Base-by-base conservation (phyloP, 2,113 vertebrate genomes). In the Cercocebus atys region DNA sequence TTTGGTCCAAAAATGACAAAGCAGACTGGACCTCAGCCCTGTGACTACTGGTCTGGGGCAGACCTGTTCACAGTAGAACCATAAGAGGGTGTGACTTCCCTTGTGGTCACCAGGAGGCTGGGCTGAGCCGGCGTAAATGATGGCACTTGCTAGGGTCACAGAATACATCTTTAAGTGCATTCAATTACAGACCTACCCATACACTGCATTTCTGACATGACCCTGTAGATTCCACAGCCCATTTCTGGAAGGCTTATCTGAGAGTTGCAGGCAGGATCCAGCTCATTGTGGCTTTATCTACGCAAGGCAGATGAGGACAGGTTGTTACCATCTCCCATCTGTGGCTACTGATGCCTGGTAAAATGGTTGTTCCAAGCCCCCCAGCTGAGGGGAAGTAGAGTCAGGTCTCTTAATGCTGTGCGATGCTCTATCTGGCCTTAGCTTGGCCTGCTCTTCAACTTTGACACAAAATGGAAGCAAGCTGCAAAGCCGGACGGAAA, bases 191-290 rank as follows among this genome's bases (percentile, higher is more conserved):
- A 68, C 40, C 27, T n/a, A 25, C 43, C 50, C 66, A 23, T 25
- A 20, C 38, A 14, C 32, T 4, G 27, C 38, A 11, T 75, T 47
- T 66, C 78, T 18, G n/a, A 25, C 35, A 7, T 9, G 18, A 52
- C 18, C 23, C 2, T 47, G 22, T n/a, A 66, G 14, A 57, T 64
- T 70, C 35, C 25, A 52, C 13, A 16, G 59, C 2, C 25, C 73
- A 72, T 90, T 87, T 96, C 83, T 57, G n/a, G 61, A 75, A 78
- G 35, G 70, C 13, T 96, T 92, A 61, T 86, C 27, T 47, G 27
- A 85, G 45, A 2, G 0, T 22, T 47, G 25, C 20, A 52, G 72
- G 45, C 86, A 89, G 59, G 70, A 30, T 43, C n/a, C 13, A 20
- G 43, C 32, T 70, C 66, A 32, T 6, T 17, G 22, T 13, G 82